Conservation (phyloP, 2,113 vertebrate genomes). For the Ranitomeya imitator region DNA sequence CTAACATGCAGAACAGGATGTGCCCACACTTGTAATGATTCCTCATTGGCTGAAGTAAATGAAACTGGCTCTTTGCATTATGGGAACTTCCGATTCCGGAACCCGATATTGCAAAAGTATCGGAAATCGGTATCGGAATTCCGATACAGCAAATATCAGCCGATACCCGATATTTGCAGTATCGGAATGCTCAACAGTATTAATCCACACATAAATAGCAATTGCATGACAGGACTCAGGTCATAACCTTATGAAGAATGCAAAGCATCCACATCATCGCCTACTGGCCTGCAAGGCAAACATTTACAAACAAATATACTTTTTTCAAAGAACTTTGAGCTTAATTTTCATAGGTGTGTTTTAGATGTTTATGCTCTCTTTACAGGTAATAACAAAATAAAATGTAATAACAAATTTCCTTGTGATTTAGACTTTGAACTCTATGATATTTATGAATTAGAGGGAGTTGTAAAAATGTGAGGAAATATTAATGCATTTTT, state of each 20-base stretch:
- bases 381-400: neutral
- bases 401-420: neutral
- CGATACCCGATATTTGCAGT: no score
- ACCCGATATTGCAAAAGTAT: no score
- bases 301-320: constrained; percentile 5
- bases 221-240: neutral
- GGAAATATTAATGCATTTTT: neutral
- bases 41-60: no score
- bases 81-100: no score
- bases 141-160: no score
- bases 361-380: neutral
- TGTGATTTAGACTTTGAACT: neutral
- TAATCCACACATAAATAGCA: neutral
- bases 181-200: no score
- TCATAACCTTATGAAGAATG: neutral
- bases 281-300: constrained; percentile 1
- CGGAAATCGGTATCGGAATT: no score
- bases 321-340: neutral
- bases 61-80: no score
- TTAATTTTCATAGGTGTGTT: neutral
- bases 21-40: no score
- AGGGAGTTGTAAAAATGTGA: neutral
- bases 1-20: no score
- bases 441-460: neutral
- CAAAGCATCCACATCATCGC: neutral